Conservation (phyloP, 1,140 invertebrate species). For the Agrilus planipennis region DNA sequence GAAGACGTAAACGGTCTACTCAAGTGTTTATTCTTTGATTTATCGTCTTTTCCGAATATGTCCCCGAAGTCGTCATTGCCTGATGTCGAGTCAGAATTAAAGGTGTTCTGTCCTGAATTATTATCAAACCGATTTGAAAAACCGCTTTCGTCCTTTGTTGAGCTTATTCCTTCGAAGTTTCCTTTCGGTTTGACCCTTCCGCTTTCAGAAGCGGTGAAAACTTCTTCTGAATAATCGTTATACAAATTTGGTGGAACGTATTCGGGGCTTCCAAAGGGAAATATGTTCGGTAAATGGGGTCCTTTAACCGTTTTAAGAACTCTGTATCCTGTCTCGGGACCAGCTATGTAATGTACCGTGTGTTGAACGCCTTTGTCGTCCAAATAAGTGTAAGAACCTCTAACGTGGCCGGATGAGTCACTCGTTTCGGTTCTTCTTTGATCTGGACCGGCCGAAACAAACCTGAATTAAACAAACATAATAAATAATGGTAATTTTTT, state of each 20-base stretch:
- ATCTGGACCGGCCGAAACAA: slow-evolving; percentile 57
- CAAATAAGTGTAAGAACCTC: slow-evolving; percentile 61
- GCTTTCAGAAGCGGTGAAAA: slow-evolving; percentile 38
- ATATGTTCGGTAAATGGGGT: slow-evolving; percentile 39
- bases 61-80: slow-evolving; percentile 13
- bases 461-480: slow-evolving; percentile 33
- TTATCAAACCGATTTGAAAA: background rate
- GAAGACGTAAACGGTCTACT: too few species aligned
- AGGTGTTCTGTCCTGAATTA: slow-evolving; percentile 28
- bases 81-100: slow-evolving; percentile 21
- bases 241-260: slow-evolving; percentile 34
- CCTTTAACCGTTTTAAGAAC: slow-evolving; percentile 51
- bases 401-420: slow-evolving; percentile 50
- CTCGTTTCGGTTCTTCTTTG: slow-evolving; percentile 57
- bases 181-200: slow-evolving; percentile 33
- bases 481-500: background rate
- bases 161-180: background rate
- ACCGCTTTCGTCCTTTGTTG: background rate
- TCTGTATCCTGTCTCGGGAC: slow-evolving; percentile 60
- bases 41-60: background rate
- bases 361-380: slow-evolving; percentile 60
- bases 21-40: too few species aligned
- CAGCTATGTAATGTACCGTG: slow-evolving; percentile 59
- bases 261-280: slow-evolving; percentile 33
- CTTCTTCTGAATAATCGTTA: slow-evolving; percentile 30